Evolutionary conservation across 2,113 vertebrate genomes (phyloP), one percentile per base, ranked within the genome.

Genomic region (Megalops atlanticus): DNA sequence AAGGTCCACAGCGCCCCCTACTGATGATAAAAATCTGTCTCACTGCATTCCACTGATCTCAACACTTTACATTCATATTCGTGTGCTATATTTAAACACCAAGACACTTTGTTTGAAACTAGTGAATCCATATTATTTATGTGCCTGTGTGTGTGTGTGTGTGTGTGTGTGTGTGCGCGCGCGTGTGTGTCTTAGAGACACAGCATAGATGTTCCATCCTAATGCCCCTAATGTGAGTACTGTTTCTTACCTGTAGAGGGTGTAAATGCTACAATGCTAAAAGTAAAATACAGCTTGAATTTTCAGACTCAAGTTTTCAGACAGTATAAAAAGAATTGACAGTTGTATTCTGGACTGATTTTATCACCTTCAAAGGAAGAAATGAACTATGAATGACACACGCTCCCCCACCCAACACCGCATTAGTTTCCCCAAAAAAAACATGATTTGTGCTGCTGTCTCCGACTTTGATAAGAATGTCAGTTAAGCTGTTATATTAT

Each of bases 61-160:
- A 10, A 54, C 39, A 64, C 33, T 21, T 1, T 7, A 24, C 14
- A 24, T 39, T 71, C n/a, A 36, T 18, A 36, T 38, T 71, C 16
- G 36, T 1, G 35, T 35, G 33, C 12, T 8, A 49, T 49, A 49
- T 49, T 49, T 12, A 38, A 36, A 38, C 15, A 69, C 12, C 69
- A 38, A 36, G 18, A 71, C 5, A 18, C 14, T 18, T 31, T 38
- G 14, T 71, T 49, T 14, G 36, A 16, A 38, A 27, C 18, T 12
- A 38, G 0, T 4, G 16, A 38, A 39, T 71, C 16, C 3, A n/a
- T 14, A 31, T 16, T 47, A 35, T 47, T 10, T 69, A 43, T 72
- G 78, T 72, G 78, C n/a, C n/a, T 73, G 68, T 27, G 1, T 21
- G 81, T 92, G 90, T 91, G 89, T 93, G 74, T 77, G 79, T 77